Evolutionary conservation across 2,113 vertebrate species (phyloP).

Genomic region (Pluvialis apricaria): DNA sequence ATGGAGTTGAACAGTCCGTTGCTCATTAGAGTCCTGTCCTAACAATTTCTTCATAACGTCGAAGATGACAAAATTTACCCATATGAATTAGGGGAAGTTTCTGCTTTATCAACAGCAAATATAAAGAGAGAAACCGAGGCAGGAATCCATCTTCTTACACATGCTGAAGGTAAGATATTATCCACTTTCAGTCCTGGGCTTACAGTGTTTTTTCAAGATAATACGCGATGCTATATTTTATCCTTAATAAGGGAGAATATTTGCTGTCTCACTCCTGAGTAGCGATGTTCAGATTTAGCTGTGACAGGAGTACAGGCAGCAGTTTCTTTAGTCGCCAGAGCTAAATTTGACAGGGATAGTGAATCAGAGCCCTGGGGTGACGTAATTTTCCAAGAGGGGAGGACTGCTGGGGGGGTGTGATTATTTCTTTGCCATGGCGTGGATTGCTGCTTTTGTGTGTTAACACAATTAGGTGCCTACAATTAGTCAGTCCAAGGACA

Average conservation of each 20-base stretch:
- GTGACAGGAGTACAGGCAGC: background rate
- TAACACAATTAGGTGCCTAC: constrained; percentile 32
- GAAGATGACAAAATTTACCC: background rate
- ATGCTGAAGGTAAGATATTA: background rate
- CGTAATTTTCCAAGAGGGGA: constrained; percentile 6
- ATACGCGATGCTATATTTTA: background rate
- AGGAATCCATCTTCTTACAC: background rate
- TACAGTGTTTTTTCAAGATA: background rate
- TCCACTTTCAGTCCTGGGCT: background rate
- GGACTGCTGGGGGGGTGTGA: constrained; percentile 1
- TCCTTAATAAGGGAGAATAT: background rate
- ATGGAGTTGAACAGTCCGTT: background rate
- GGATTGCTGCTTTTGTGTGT: constrained; percentile 34
- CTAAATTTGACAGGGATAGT: background rate
- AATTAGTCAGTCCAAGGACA: constrained; percentile 24
- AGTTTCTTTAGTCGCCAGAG: background rate
- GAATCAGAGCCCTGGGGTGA: constrained; percentile 27
- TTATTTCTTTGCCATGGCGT: background rate
- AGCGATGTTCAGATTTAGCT: background rate
- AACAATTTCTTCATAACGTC: background rate
- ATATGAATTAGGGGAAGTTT: background rate
- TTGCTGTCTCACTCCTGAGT: background rate
- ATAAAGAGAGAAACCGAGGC: background rate
- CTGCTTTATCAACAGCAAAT: background rate
- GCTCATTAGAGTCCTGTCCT: background rate